Evolutionary conservation across 2,888 invertebrate genomes (phyloP), one percentile per base, ranked within the genome.

Genomic region (Eubasilissa splendida): DNA sequence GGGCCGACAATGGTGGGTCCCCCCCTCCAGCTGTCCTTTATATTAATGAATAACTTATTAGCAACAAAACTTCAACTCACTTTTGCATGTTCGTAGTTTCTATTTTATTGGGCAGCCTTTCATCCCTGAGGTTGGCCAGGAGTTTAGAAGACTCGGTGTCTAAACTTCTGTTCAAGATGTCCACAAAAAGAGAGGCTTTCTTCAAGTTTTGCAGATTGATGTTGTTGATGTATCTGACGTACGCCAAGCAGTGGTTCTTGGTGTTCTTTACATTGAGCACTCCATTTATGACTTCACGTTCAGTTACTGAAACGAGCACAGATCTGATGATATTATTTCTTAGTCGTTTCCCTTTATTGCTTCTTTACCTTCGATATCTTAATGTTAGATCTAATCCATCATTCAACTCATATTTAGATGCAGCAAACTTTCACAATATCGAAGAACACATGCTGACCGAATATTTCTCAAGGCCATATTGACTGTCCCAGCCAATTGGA

Each of bases 261-360:
- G 97, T 97, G 86, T 98, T 97, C 86, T 96, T 96, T 0, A 98
- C 98, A 86, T 95, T 96, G 22, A 99, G 88, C 5, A 99, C 92
- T 0, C 99, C 99, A 86, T 98, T 97, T 85, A 98, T 98, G 0
- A 99, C 98, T 90, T 99, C 99, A 66, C 99, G 92, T 90, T 99
- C 99, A 1, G 99, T 99, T 42, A 99, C 99, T 98, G 88, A 58
- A 88, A 87, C 83, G 42, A 42, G 7, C 4, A 7, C 2, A 7
- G 42, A 7, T 42, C 42, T 42, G 42, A 7, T 42, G 42, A 5
- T 4, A 42, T 42, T 42, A 42, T 42, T 42, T 22, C 22, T 22
- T 22, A 1, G 22, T 22, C 22, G 22, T 22, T 22, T 22, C 22
- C 1, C 22, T 22, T 22, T 1, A 22, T 22, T 22, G 22, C 22